Evolutionary conservation across 2,797 vertebrate species (phyloP), one percentile per base, ranked within the genome.

Genomic region (Sebastes iracundus): DNA sequence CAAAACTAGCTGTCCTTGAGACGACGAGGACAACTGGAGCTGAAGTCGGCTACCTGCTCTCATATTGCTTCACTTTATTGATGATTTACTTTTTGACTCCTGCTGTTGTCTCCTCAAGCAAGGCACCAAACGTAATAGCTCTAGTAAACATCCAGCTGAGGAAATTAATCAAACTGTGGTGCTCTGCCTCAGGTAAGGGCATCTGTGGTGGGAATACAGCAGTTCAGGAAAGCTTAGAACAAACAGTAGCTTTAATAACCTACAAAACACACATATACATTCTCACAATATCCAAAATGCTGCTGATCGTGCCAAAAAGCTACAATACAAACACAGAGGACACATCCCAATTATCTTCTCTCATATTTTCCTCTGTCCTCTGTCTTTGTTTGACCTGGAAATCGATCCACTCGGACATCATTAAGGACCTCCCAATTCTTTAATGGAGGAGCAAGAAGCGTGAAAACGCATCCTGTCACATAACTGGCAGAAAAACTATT

Each of bases 141-240:
- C 72, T 16, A 70, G 30, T 63, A 49, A 84, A 79, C 61, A 79
- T 53, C 42, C 80, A 83, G 62, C 77, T 58, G 68, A 74, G 66
- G 25, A 74, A n/a, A 82, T 77, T n/a, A 62, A 78, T 62, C 42
- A 78, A 53, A 20, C 53, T 27, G 69, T 22, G 58, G 49, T 61
- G 60, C 27, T 46, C 30, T 18, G 74, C 82, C 77, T 77, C n/a
- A 64, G 49, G 74, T 80, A 22, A 69, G 53, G 28, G 32, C 61
- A 62, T 65, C 23, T 63, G 63, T 64, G 67, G 32, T 22, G 55
- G 42, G 32, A 65, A 81, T 22, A 7, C 38, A 28, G 18, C 20
- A 38, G 16, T 33, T 8, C 2, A 72, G 7, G n/a, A 18, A 23
- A 46, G 6, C 18, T 72, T 11, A 38, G 18, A 62, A 10, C 42